These are phyloP conservation scores for Lysiphlebus fabarum DNA, from an alignment of 1,140 invertebrate genomes.

Conservation along the genomic window DNA sequence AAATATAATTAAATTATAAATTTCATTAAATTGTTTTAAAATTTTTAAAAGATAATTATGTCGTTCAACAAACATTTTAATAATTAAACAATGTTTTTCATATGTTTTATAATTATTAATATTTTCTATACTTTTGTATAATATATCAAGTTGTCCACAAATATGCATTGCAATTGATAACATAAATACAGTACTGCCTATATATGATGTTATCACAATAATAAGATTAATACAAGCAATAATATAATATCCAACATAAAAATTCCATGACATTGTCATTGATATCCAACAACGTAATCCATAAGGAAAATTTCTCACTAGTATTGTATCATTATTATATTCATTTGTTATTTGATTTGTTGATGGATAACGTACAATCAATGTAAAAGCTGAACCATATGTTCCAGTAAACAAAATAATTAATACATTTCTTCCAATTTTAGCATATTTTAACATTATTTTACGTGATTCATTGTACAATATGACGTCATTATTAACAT, in stretches of 20 bases:
- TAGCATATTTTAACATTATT: too few relatives aligned
- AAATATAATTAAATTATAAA: slow-evolving; percentile 23
- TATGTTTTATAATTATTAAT: neutral
- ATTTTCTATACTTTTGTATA: slow-evolving; percentile 16
- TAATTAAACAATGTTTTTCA: neutral
- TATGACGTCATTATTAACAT: too few relatives aligned
- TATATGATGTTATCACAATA: slow-evolving; percentile 18
- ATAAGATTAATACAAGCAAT: slow-evolving; percentile 18
- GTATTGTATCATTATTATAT: too few relatives aligned
- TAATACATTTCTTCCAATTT: too few relatives aligned
- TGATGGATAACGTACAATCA: too few relatives aligned
- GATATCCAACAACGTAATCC: too few relatives aligned
- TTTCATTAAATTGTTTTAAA: slow-evolving; percentile 14
- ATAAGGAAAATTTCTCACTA: too few relatives aligned
- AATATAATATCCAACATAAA: slow-evolving; percentile 23
- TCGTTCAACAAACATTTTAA: slow-evolving; percentile 11
- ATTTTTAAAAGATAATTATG: slow-evolving; percentile 22
- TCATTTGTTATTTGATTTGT: too few relatives aligned
- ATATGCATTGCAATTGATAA: slow-evolving; percentile 29
- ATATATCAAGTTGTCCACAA: slow-evolving; percentile 26
- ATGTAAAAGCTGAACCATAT: too few relatives aligned
- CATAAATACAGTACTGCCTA: slow-evolving; percentile 26
- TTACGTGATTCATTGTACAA: too few relatives aligned
- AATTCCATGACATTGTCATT: neutral
- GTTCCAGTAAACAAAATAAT: too few relatives aligned